Evolutionary conservation across 1,140 invertebrate species (phyloP).

Genomic region (Megalopta genalis): DNA sequence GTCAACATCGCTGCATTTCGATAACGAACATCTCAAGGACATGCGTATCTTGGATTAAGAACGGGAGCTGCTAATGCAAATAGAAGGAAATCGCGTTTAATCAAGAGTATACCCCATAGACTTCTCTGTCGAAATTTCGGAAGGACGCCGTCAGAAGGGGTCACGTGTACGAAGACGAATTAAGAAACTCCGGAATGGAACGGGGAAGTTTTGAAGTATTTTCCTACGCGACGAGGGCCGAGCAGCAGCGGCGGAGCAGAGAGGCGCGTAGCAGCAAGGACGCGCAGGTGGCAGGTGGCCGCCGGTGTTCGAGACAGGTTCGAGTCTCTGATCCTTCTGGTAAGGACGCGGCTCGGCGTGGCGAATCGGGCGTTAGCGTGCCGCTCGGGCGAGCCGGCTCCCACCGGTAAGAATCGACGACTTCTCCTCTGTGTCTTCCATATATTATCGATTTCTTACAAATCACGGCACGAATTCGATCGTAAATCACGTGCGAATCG

Average conservation of each 20-base stretch:
- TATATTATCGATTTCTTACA: constrained; percentile 51
- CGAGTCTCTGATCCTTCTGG: constrained; percentile 54
- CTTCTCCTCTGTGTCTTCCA: constrained; percentile 41
- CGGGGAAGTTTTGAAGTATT: constrained; percentile 57
- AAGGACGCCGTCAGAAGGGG: not conserved
- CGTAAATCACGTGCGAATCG: constrained; percentile 48
- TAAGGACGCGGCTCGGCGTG: constrained; percentile 40
- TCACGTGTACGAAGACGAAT: constrained; percentile 33
- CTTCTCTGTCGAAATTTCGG: not conserved
- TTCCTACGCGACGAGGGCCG: constrained; percentile 43
- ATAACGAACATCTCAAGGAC: no score
- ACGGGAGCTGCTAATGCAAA: no score
- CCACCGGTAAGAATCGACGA: constrained; percentile 22
- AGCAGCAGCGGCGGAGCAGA: no score
- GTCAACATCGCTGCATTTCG: no score
- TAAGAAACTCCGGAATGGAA: constrained; percentile 9
- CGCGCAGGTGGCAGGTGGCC: constrained; percentile 63
- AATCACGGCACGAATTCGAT: constrained; percentile 41
- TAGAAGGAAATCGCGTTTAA: not conserved
- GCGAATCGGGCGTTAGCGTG: constrained; percentile 47
- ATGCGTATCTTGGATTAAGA: no score
- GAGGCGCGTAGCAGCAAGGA: constrained; percentile 48
- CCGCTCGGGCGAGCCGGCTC: not conserved
- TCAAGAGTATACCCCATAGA: not conserved
- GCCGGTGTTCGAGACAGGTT: constrained; percentile 62